These are phyloP conservation scores for Synergus laeviventris DNA, from an alignment of 2,888 invertebrate species.

Conservation along the genomic window DNA sequence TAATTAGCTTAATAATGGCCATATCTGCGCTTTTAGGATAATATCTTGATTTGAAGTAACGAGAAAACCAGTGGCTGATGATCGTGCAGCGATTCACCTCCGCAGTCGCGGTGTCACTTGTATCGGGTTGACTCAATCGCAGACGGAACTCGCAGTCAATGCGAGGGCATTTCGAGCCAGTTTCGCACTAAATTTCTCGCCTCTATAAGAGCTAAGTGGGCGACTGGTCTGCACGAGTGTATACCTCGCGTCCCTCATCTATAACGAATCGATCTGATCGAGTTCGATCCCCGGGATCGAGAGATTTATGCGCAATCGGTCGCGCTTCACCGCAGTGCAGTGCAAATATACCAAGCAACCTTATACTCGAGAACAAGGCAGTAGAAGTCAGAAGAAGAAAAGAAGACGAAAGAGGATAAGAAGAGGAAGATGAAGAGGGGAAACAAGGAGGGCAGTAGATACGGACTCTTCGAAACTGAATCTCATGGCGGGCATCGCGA, in stretches of 20 bases:
- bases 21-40: slow-evolving; percentile 38
- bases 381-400: slow-evolving; percentile 26
- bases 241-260: slow-evolving; percentile 60
- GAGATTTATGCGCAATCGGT: slow-evolving; percentile 67
- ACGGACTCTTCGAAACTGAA: slow-evolving; percentile 51
- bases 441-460: slow-evolving; percentile 41
- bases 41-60: slow-evolving; percentile 40
- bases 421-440: slow-evolving; percentile 45
- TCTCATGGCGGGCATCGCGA: slow-evolving; percentile 59
- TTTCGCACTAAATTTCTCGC: slow-evolving; percentile 59
- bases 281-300: slow-evolving; percentile 60
- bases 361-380: neutral
- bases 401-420: slow-evolving; percentile 47
- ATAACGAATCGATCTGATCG: slow-evolving; percentile 69
- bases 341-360: slow-evolving; percentile 49
- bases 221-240: slow-evolving; percentile 44
- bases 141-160: slow-evolving; percentile 55
- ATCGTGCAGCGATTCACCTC: slow-evolving; percentile 52
- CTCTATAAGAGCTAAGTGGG: slow-evolving; percentile 56
- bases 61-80: slow-evolving; percentile 46
- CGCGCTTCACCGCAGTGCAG: slow-evolving; percentile 48
- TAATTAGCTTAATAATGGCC: slow-evolving; percentile 39
- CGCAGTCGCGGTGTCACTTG: slow-evolving; percentile 51
- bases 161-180: slow-evolving; percentile 53
- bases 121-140: slow-evolving; percentile 57